Evolutionary conservation across 2,797 vertebrate genomes (phyloP).

Genomic region (Propithecus perrieri): DNA sequence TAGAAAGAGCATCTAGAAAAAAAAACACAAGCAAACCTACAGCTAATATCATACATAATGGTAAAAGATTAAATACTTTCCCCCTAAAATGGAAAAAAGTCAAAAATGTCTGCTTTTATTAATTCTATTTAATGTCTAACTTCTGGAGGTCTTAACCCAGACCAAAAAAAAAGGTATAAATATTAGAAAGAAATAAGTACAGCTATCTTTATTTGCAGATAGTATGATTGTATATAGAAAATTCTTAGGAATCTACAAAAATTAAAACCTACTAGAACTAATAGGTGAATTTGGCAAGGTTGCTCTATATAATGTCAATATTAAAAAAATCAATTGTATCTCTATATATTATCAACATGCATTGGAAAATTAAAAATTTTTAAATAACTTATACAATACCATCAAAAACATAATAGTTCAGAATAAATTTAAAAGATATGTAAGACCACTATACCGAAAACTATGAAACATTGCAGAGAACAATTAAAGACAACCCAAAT

Average conservation of each 20-base stretch:
- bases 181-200: not conserved
- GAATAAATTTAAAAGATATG: not conserved
- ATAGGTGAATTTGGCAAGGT: not conserved
- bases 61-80: not conserved
- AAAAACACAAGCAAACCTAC: not conserved
- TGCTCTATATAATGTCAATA: not conserved
- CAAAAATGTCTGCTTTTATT: not conserved
- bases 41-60: not conserved
- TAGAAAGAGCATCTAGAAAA: not conserved
- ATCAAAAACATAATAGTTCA: not conserved
- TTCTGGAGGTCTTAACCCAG: not conserved
- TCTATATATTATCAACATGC: not conserved
- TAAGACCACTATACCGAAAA: not conserved
- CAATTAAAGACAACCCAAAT: not conserved
- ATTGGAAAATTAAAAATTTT: not conserved
- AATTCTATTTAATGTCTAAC: not conserved
- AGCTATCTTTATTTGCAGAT: not conserved
- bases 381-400: not conserved
- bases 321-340: not conserved
- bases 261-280: not conserved
- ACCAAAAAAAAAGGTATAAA: not conserved
- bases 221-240: not conserved
- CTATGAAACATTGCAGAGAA: not conserved
- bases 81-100: not conserved
- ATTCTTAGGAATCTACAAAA: not conserved